Percentiles rank a stretch among this genome's conserved stretches.
These are phyloP conservation scores for Pelodiscus sinensis DNA, from an alignment of 2,113 vertebrate species.

Conservation along the genomic window DNA sequence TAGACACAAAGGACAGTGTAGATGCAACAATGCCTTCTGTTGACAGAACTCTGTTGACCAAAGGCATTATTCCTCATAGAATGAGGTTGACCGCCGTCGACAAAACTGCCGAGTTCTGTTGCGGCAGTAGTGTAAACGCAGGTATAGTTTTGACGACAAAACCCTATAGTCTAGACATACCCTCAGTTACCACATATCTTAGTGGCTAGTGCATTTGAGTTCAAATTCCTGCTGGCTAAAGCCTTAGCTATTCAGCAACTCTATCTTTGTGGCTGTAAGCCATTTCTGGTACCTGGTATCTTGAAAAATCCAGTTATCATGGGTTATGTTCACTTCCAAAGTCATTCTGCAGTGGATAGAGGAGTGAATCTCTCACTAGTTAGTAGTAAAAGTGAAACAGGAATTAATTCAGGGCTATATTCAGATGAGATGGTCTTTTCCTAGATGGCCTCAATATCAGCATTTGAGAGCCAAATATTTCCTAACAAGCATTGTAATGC, in stretches of 20 bases:
- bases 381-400: neutral
- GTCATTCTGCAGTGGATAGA: neutral
- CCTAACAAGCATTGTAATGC: neutral
- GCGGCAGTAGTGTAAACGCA: too few relatives aligned
- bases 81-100: too few relatives aligned
- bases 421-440: neutral
- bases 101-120: too few relatives aligned
- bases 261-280: neutral
- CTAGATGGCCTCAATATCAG: neutral
- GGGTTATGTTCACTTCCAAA: fast-evolving
- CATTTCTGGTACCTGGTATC: neutral
- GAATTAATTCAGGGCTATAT: fast-evolving
- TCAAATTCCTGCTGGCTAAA: neutral
- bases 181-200: neutral
- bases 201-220: fast-evolving
- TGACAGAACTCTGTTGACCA: too few relatives aligned
- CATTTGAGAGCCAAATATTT: fast-evolving
- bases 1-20: too few relatives aligned
- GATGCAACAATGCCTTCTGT: too few relatives aligned
- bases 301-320: neutral
- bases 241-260: neutral
- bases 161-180: too few relatives aligned
- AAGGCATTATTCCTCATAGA: too few relatives aligned
- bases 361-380: neutral
- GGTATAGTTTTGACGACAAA: too few relatives aligned